Evolutionary conservation across 2,797 vertebrate genomes (phyloP).

Genomic region (Anguilla megastoma): DNA sequence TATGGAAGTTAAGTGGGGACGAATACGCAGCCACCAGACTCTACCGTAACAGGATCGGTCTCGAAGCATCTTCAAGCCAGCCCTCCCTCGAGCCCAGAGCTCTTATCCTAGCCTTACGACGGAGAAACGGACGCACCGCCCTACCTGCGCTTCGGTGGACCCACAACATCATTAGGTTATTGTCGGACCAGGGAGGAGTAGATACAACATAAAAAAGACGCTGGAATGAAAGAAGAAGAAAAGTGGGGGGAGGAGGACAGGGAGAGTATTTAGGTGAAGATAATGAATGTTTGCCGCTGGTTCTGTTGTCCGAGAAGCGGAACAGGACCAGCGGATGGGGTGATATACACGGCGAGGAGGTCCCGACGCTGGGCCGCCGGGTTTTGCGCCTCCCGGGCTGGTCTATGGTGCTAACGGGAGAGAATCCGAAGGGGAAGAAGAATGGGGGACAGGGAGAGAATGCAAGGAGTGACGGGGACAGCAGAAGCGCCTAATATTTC

Average conservation of each 20-base stretch:
- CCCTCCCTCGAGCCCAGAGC: neutral
- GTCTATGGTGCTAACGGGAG: slow-evolving; percentile 57
- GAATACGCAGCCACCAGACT: neutral
- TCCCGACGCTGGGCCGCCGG: slow-evolving; percentile 65
- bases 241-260: slow-evolving; percentile 21
- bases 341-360: slow-evolving; percentile 74
- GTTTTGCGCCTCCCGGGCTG: slow-evolving; percentile 59
- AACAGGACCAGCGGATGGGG: slow-evolving; percentile 76
- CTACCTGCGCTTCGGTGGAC: slow-evolving; percentile 31
- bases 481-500: slow-evolving; percentile 76
- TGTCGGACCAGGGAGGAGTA: neutral
- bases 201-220: neutral
- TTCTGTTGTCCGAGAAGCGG: slow-evolving; percentile 67
- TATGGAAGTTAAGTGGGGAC: neutral
- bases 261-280: slow-evolving; percentile 44
- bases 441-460: slow-evolving; percentile 61
- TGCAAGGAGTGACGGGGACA: slow-evolving; percentile 77
- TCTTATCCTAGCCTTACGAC: neutral
- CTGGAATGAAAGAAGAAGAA: slow-evolving; percentile 10
- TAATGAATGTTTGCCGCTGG: slow-evolving; percentile 70
- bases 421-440: slow-evolving; percentile 45
- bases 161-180: neutral
- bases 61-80: slow-evolving; percentile 22
- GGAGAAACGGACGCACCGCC: neutral
- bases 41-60: neutral